These are phyloP conservation scores for Drosophila paracracens DNA, from an alignment of 2,888 invertebrate species.

Conservation along the genomic window DNA sequence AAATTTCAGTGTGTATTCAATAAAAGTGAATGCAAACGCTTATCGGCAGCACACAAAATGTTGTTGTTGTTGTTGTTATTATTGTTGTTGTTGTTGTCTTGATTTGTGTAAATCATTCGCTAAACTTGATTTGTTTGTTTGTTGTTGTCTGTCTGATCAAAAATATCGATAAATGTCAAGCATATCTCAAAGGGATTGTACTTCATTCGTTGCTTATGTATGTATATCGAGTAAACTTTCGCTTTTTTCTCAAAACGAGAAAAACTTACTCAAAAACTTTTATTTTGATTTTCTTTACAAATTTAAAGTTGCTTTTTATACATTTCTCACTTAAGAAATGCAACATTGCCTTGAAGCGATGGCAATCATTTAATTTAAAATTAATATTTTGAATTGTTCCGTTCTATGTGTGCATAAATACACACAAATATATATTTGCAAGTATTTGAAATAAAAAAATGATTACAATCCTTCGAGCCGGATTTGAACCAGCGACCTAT, in stretches of 20 bases:
- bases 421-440: neutral
- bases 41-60: neutral
- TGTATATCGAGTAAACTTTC: neutral
- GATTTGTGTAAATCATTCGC: neutral
- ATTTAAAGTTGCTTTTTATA: neutral
- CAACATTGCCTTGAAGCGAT: neutral
- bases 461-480: constrained; percentile 34
- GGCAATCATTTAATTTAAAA: neutral
- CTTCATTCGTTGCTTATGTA: neutral
- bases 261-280: neutral
- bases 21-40: constrained; percentile 6
- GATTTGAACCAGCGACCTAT: constrained; percentile 45
- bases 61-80: neutral
- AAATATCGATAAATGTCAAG: neutral
- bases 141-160: neutral
- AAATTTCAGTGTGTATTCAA: neutral
- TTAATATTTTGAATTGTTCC: neutral
- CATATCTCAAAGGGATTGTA: neutral
- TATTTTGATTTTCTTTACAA: neutral
- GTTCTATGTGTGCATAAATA: neutral
- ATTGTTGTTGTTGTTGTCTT: neutral
- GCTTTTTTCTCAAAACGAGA: neutral
- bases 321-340: neutral
- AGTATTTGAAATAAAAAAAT: neutral
- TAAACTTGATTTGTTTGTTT: neutral